phyloP scores from a whole-genome alignment of 2,888 invertebrate species.

The Troides aeacus region DNA sequence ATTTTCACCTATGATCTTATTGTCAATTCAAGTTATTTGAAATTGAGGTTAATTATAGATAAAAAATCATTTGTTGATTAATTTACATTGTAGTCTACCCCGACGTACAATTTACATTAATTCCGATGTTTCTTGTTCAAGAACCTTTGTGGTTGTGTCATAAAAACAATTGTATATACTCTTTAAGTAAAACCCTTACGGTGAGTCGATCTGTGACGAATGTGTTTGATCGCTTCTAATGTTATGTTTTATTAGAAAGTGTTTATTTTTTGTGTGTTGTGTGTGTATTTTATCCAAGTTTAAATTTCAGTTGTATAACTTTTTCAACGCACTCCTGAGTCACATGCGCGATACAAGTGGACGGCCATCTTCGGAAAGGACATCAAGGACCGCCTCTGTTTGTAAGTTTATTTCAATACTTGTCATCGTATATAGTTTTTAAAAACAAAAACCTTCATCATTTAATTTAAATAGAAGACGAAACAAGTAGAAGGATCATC shows the following conservation, averaged over 20 bases:
- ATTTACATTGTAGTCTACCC: too few species aligned
- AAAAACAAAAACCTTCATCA: neutral
- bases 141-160: too few species aligned
- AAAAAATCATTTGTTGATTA: too few species aligned
- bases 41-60: too few species aligned
- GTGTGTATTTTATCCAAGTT: neutral
- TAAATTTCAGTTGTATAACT: conserved; percentile 91
- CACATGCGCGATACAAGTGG: conserved; percentile 88
- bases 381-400: conserved; percentile 83
- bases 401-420: conserved; percentile 50
- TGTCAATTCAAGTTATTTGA: too few species aligned
- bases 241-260: neutral
- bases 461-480: neutral
- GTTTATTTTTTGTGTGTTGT: neutral
- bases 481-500: neutral
- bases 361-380: conserved; percentile 80
- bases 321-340: conserved; percentile 94
- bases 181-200: too few species aligned
- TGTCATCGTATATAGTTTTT: too few species aligned
- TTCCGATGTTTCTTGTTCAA: too few species aligned
- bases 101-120: too few species aligned
- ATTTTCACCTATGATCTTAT: too few species aligned
- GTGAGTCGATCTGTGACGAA: neutral
- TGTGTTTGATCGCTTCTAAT: neutral
- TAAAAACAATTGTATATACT: too few species aligned